Conservation (phyloP, 2,888 invertebrate species). For the Lasioglossum calceatum region DNA sequence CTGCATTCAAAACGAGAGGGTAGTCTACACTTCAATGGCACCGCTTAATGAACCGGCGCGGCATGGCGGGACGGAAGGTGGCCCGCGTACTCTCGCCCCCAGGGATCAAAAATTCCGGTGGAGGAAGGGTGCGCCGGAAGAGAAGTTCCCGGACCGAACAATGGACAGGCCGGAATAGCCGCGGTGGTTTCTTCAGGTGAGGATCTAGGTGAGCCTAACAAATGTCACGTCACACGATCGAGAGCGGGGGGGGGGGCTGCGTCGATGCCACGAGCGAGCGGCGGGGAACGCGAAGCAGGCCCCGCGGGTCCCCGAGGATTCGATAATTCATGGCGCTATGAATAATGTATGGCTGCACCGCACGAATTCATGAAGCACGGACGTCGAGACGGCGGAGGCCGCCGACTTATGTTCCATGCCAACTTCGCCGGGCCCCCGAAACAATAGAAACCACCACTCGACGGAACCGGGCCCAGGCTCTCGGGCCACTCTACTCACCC, state of each 20-base stretch:
- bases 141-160: conserved; percentile 36
- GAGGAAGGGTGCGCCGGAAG: conserved; percentile 42
- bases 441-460: conserved; percentile 63
- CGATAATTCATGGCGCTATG: conserved; percentile 71
- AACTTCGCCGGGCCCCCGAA: conserved; percentile 47
- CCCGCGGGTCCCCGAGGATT: conserved; percentile 47
- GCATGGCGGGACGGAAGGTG: background rate
- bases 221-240: conserved; percentile 67
- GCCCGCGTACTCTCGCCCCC: background rate
- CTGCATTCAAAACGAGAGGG: conserved; percentile 5
- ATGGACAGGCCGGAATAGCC: conserved; percentile 40
- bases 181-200: conserved; percentile 32
- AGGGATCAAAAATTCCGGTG: conserved; percentile 9
- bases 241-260: too few species aligned
- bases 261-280: conserved; percentile 7
- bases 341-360: conserved; percentile 67
- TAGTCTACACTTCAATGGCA: conserved; percentile 15
- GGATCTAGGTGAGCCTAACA: conserved; percentile 63
- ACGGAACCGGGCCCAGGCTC: background rate
- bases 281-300: background rate
- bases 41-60: conserved; percentile 28
- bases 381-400: conserved; percentile 48
- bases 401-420: conserved; percentile 52
- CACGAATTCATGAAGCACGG: conserved; percentile 70
- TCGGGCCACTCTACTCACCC: background rate